Evolutionary conservation across 2,888 invertebrate genomes (phyloP).

Genomic region (Crioceris asparagi): DNA sequence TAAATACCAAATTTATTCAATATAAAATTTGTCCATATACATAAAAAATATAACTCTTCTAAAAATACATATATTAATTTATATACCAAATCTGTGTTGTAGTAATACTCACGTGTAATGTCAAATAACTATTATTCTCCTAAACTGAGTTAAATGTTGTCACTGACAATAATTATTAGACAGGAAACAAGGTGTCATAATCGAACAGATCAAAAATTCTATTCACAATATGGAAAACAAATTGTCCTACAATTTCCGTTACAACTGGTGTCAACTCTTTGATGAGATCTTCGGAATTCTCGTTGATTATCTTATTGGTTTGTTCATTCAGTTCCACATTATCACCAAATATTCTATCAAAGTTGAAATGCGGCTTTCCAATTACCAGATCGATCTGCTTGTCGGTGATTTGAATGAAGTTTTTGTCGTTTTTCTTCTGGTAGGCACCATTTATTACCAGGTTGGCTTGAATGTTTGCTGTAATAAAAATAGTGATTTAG

Average conservation of each 20-base stretch:
- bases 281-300: slow-evolving; percentile 56
- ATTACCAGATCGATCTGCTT: slow-evolving; percentile 52
- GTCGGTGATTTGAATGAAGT: slow-evolving; percentile 48
- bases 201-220: slow-evolving; percentile 44
- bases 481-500: no score
- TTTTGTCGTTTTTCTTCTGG: slow-evolving; percentile 38
- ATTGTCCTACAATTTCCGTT: slow-evolving; percentile 44
- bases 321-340: slow-evolving; percentile 46
- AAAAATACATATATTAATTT: no score
- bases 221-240: slow-evolving; percentile 42
- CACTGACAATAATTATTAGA: neutral
- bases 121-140: no score
- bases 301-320: slow-evolving; percentile 61
- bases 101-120: no score
- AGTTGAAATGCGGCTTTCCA: slow-evolving; percentile 46
- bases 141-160: neutral
- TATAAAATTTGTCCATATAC: no score
- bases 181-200: slow-evolving; percentile 38
- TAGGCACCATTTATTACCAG: slow-evolving; percentile 46
- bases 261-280: slow-evolving; percentile 55
- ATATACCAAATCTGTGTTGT: no score
- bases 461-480: slow-evolving; percentile 51
- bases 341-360: slow-evolving; percentile 58
- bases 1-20: no score
- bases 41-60: no score